phyloP scores from a whole-genome alignment of 2,888 invertebrate genomes.

The Drosophila hamatofila region DNA sequence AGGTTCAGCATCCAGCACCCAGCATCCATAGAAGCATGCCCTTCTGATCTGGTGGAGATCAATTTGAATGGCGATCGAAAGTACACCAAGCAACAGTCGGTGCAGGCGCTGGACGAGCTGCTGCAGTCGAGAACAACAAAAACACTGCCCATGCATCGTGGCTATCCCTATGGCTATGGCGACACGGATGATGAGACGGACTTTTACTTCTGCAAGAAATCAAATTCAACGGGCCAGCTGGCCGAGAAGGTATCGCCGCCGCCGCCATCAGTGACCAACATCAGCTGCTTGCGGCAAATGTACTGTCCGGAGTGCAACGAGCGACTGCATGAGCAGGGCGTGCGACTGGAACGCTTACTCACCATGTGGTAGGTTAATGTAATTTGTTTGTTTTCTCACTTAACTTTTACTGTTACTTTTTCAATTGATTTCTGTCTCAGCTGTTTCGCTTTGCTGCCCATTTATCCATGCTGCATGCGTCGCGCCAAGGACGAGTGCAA shows the following conservation, averaged over 20 bases:
- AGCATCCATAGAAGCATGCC: slow-evolving; percentile 35
- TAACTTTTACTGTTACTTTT: background rate
- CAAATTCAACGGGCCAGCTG: slow-evolving; percentile 67
- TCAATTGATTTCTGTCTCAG: slow-evolving; percentile 34
- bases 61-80: slow-evolving; percentile 57
- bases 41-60: slow-evolving; percentile 74
- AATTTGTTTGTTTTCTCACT: background rate
- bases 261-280: slow-evolving; percentile 59
- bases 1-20: slow-evolving; percentile 56
- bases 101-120: slow-evolving; percentile 57
- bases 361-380: slow-evolving; percentile 67
- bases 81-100: slow-evolving; percentile 54
- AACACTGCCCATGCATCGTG: slow-evolving; percentile 56
- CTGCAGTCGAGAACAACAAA: slow-evolving; percentile 25
- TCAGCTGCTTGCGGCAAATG: slow-evolving; percentile 79
- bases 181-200: slow-evolving; percentile 57
- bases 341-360: slow-evolving; percentile 70
- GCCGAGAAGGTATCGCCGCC: slow-evolving; percentile 63
- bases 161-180: slow-evolving; percentile 71
- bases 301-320: slow-evolving; percentile 80
- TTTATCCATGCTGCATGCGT: slow-evolving; percentile 71
- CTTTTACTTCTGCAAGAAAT: slow-evolving; percentile 66
- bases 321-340: slow-evolving; percentile 71
- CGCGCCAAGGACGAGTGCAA: slow-evolving; percentile 71
- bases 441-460: slow-evolving; percentile 74